A percentile compares a stretch with the other conserved stretches of the same genome.
These are phyloP conservation scores for Anodontia alba DNA, from an alignment of 2,888 invertebrate genomes.

Conservation along the genomic window DNA sequence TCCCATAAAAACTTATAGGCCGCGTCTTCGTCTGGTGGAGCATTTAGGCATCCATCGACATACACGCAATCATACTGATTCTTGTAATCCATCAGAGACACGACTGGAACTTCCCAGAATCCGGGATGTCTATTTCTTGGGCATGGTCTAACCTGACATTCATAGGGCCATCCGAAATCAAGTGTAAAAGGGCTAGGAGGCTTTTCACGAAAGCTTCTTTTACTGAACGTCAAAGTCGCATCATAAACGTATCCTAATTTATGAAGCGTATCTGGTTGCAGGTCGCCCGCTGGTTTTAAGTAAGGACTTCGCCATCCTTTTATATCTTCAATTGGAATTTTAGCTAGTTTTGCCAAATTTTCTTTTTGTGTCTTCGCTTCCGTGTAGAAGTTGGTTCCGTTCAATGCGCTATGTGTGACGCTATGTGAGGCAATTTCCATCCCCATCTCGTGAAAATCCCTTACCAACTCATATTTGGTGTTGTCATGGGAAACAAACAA, in stretches of 20 bases:
- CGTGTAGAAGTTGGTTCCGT: constrained; percentile 61
- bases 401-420: constrained; percentile 74
- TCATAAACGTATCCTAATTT: constrained; percentile 76
- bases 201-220: constrained; percentile 61
- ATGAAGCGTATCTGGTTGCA: constrained; percentile 66
- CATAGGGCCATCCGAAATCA: constrained; percentile 87
- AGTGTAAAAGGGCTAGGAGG: constrained; percentile 91
- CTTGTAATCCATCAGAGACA: constrained; percentile 77
- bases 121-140: constrained; percentile 85
- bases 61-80: constrained; percentile 79
- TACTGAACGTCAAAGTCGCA: constrained; percentile 76
- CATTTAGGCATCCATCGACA: constrained; percentile 79
- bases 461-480: constrained; percentile 98
- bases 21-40: constrained; percentile 75
- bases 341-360: constrained; percentile 84
- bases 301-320: constrained; percentile 79
- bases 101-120: constrained; percentile 89
- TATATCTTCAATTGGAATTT: constrained; percentile 76
- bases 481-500: constrained; percentile 99
- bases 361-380: constrained; percentile 75
- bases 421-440: constrained; percentile 78
- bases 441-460: constrained; percentile 73
- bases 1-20: constrained; percentile 87
- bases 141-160: constrained; percentile 80
- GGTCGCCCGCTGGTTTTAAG: constrained; percentile 76